Conservation (phyloP, 2,888 invertebrate genomes). For the Brachyopa scutellaris region DNA sequence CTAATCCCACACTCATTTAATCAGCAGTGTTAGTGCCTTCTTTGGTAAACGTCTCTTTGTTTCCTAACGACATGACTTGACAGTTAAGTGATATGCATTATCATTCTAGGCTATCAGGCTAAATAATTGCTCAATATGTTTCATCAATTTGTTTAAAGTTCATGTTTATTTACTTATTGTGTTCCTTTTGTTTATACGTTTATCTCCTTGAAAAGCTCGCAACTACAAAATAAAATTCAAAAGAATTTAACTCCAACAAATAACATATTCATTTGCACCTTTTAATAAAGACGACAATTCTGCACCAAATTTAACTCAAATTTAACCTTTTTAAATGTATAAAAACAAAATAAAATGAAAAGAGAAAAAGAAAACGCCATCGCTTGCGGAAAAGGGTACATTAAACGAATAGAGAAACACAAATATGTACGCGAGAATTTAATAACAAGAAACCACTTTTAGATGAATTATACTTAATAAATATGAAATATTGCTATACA, state of each 20-base stretch:
- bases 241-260: neutral
- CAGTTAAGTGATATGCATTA: no score
- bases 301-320: constrained; percentile 55
- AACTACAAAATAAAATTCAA: neutral
- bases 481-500: constrained; percentile 52
- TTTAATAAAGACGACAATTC: constrained; percentile 17
- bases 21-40: no score
- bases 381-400: neutral
- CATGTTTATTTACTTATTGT: no score
- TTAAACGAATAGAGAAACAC: neutral
- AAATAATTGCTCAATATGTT: no score
- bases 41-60: no score
- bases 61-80: no score
- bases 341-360: constrained; percentile 8
- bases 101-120: no score
- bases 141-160: no score
- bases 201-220: no score
- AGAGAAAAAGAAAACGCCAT: constrained; percentile 6
- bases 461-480: constrained; percentile 63
- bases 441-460: constrained; percentile 28
- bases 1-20: no score
- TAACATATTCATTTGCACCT: no score
- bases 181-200: no score
- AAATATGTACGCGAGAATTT: neutral
- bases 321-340: constrained; percentile 20